These are phyloP conservation scores for Bombus fervidus DNA, from an alignment of 1,140 invertebrate genomes.

Conservation along the genomic window DNA sequence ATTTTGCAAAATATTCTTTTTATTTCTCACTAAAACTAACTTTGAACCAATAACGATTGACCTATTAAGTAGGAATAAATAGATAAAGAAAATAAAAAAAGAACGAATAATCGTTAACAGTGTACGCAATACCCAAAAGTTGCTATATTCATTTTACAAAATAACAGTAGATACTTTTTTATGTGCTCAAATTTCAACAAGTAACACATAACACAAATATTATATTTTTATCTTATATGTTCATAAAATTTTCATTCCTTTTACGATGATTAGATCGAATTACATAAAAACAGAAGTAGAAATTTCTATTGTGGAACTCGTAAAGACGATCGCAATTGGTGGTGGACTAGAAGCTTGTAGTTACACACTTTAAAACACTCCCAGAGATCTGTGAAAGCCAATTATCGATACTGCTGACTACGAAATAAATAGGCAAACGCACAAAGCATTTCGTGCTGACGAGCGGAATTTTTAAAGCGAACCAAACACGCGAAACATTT, in stretches of 20 bases:
- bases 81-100: too few relatives aligned
- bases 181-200: too few relatives aligned
- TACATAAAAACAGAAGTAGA: background rate
- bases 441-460: conserved; percentile 53
- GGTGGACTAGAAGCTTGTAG: background rate
- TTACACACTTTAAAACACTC: conserved; percentile 26
- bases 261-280: background rate
- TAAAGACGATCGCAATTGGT: background rate
- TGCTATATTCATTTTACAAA: too few relatives aligned
- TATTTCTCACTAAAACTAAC: too few relatives aligned
- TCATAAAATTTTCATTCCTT: background rate
- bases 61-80: too few relatives aligned
- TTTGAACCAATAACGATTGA: too few relatives aligned
- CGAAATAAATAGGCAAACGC: conserved; percentile 43
- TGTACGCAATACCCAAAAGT: too few relatives aligned
- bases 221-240: too few relatives aligned
- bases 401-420: conserved; percentile 60
- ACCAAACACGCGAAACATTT: conserved; percentile 43
- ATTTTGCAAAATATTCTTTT: background rate
- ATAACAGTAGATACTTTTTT: too few relatives aligned
- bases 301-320: background rate
- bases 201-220: background rate
- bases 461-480: conserved; percentile 56
- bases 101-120: too few relatives aligned
- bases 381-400: conserved; percentile 46